Conservation (phyloP, 1,140 invertebrate genomes). For the Diabrotica virgifera region DNA sequence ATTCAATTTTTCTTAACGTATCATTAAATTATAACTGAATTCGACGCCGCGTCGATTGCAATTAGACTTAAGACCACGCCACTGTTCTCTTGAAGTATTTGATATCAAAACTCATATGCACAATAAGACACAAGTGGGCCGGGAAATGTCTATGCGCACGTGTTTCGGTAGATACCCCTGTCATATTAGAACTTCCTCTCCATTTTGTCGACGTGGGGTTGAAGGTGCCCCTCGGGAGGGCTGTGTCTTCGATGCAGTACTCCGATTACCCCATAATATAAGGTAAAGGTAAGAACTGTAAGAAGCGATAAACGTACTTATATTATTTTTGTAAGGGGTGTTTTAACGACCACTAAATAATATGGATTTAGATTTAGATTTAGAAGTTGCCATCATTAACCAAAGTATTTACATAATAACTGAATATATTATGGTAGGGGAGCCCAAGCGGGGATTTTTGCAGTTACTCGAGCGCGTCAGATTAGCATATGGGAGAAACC, state of each 20-base stretch:
- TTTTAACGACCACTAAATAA: too few relatives aligned
- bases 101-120: slow-evolving; percentile 15
- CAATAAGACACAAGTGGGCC: slow-evolving; percentile 33
- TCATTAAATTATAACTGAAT: too few relatives aligned
- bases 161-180: slow-evolving; percentile 33
- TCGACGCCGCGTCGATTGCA: too few relatives aligned
- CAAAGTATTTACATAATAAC: too few relatives aligned
- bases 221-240: slow-evolving; percentile 7
- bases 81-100: slow-evolving; percentile 5
- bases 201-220: slow-evolving; percentile 28
- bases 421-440: too few relatives aligned
- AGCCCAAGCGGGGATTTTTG: too few relatives aligned
- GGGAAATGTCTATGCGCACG: slow-evolving; percentile 27
- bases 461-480: too few relatives aligned
- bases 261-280: slow-evolving; percentile 2
- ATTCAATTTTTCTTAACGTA: too few relatives aligned
- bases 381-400: too few relatives aligned
- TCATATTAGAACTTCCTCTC: slow-evolving; percentile 32
- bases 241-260: slow-evolving; percentile 1
- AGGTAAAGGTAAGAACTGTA: slow-evolving; percentile 7
- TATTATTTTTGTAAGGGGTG: neutral
- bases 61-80: neutral
- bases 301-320: neutral
- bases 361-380: too few relatives aligned
- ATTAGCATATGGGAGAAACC: too few relatives aligned